phyloP scores from a whole-genome alignment of 2,888 invertebrate genomes.

The Agapostemon virescens region DNA sequence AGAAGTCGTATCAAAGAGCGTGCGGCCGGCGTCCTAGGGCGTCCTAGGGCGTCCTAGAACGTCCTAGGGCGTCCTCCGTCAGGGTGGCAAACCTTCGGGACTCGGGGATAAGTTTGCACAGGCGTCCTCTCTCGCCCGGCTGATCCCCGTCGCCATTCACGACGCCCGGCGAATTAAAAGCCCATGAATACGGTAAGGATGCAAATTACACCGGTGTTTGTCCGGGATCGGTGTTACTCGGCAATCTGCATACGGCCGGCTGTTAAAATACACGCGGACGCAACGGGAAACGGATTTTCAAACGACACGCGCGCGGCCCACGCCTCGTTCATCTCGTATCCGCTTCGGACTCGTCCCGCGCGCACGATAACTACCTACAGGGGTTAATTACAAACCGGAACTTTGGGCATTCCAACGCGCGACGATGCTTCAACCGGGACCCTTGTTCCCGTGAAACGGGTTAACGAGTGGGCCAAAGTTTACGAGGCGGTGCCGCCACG shows the following conservation, averaged over 20 bases:
- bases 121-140: slow-evolving; percentile 34
- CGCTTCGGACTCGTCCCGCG: slow-evolving; percentile 25
- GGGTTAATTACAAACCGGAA: slow-evolving; percentile 62
- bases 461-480: slow-evolving; percentile 52
- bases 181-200: slow-evolving; percentile 76
- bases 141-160: slow-evolving; percentile 45
- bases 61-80: slow-evolving; percentile 10
- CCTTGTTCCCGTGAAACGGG: slow-evolving; percentile 53
- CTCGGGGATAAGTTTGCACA: slow-evolving; percentile 47
- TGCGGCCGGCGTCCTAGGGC: slow-evolving; percentile 12
- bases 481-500: slow-evolving; percentile 35
- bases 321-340: background rate
- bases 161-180: slow-evolving; percentile 71
- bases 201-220: slow-evolving; percentile 72
- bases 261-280: slow-evolving; percentile 41
- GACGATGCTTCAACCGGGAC: slow-evolving; percentile 31
- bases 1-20: slow-evolving; percentile 54
- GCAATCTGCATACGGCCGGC: slow-evolving; percentile 71
- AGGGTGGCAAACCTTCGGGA: slow-evolving; percentile 33
- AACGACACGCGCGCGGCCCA: background rate
- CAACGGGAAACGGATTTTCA: slow-evolving; percentile 23
- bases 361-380: slow-evolving; percentile 42
- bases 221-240: slow-evolving; percentile 70
- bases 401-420: slow-evolving; percentile 46
- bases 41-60: slow-evolving; percentile 25